Conservation (phyloP, 2,113 vertebrate species). For the Pituophis catenifer region DNA sequence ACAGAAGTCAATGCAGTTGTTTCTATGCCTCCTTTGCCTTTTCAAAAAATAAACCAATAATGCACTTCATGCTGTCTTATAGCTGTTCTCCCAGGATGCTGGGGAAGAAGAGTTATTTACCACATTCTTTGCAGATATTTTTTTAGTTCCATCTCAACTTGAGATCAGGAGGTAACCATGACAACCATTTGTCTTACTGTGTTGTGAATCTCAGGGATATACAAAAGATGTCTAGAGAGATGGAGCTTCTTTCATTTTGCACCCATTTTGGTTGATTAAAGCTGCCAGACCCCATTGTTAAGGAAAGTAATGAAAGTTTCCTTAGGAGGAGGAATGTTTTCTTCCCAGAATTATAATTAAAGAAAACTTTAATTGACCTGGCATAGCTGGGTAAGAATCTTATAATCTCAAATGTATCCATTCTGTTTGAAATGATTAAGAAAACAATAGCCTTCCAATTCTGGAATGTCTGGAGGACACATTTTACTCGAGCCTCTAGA, state of each 20-base stretch:
- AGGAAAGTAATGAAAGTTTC: background rate
- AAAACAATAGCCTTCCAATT: background rate
- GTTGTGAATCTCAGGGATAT: background rate
- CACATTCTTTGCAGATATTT: background rate
- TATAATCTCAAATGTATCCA: background rate
- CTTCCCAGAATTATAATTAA: background rate
- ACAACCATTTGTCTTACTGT: background rate
- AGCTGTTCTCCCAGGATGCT: background rate
- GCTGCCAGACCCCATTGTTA: background rate
- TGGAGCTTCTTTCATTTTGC: background rate
- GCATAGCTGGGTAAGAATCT: background rate
- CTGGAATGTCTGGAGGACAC: background rate
- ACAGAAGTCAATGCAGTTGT: background rate
- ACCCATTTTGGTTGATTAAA: background rate
- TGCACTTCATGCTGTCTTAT: background rate
- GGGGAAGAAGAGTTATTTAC: background rate
- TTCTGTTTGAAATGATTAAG: background rate
- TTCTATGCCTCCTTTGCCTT: background rate
- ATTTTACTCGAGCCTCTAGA: background rate
- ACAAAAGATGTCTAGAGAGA: background rate
- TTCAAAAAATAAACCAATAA: background rate
- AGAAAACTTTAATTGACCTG: background rate
- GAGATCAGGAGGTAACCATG: background rate
- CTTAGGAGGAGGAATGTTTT: background rate
- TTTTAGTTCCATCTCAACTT: background rate